These are phyloP conservation scores for Phaetusa simplex DNA, from an alignment of 2,113 vertebrate genomes.

Conservation along the genomic window DNA sequence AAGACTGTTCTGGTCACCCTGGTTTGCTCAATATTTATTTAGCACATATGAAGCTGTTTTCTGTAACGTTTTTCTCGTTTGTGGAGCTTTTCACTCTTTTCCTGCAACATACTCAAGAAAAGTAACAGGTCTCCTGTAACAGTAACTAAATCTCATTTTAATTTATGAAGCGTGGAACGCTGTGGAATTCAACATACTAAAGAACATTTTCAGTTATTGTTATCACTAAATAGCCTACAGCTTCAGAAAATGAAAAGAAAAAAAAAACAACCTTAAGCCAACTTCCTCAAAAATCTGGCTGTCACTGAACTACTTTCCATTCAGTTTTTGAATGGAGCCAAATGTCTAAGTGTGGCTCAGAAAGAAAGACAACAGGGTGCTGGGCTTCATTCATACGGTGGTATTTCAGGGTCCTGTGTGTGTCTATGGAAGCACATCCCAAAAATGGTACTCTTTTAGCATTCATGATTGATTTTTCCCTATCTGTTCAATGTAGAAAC, in stretches of 20 bases:
- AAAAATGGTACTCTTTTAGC: background rate
- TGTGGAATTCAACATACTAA: background rate
- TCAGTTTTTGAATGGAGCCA: background rate
- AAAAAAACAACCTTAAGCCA: background rate
- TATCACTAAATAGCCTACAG: background rate
- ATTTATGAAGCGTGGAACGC: background rate
- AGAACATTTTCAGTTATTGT: background rate
- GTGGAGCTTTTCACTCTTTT: background rate
- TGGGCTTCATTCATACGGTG: background rate
- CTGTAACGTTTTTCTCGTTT: background rate
- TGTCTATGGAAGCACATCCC: background rate
- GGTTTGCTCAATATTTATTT: background rate
- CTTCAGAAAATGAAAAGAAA: background rate
- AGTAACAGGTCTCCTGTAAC: rapidly evolving
- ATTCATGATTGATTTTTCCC: background rate
- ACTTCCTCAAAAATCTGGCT: background rate
- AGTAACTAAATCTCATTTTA: background rate
- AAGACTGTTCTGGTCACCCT: background rate
- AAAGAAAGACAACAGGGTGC: background rate
- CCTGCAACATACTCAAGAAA: background rate
- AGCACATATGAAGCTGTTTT: background rate
- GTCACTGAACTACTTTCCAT: background rate
- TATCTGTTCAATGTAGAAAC: background rate
- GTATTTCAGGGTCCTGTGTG: background rate
- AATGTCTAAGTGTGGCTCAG: background rate